phyloP scores from a whole-genome alignment of 2,797 vertebrate species.

The Loriculus beryllinus region DNA sequence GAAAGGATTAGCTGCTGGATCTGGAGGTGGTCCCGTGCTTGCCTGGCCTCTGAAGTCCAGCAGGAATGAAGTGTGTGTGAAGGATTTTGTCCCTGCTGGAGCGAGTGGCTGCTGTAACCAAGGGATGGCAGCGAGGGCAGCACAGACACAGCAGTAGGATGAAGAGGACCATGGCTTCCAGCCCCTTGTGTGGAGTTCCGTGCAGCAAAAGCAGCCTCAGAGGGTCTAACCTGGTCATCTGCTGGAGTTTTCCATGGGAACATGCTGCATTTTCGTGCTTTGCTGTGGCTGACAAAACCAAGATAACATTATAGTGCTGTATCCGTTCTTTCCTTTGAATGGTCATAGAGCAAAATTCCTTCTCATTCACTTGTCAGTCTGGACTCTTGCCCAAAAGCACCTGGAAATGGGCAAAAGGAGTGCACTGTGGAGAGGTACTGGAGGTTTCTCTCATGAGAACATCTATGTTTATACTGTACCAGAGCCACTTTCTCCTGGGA shows the following conservation, averaged over 20 bases:
- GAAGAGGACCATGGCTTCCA: background rate
- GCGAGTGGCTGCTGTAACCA: accelerated
- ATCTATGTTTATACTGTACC: background rate
- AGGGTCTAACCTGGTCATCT: background rate
- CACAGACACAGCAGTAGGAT: background rate
- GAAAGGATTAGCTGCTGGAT: background rate
- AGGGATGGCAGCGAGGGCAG: accelerated
- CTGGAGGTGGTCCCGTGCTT: accelerated
- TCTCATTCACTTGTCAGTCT: background rate
- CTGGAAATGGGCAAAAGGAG: background rate
- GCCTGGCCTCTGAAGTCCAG: background rate
- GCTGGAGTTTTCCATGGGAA: background rate
- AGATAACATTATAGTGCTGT: background rate
- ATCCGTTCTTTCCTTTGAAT: background rate
- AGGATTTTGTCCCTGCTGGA: background rate
- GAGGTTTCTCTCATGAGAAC: background rate
- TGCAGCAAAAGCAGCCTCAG: background rate
- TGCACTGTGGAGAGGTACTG: background rate
- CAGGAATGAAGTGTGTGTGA: background rate
- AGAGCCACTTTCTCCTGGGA: background rate
- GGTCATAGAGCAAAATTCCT: background rate
- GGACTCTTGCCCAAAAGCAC: background rate
- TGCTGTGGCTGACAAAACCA: background rate
- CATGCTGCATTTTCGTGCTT: background rate
- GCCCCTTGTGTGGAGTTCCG: background rate